A percentile compares a stretch with the other conserved stretches of the same genome.
Evolutionary conservation across 2,113 vertebrate genomes (phyloP).

Genomic region (Equus quagga): DNA sequence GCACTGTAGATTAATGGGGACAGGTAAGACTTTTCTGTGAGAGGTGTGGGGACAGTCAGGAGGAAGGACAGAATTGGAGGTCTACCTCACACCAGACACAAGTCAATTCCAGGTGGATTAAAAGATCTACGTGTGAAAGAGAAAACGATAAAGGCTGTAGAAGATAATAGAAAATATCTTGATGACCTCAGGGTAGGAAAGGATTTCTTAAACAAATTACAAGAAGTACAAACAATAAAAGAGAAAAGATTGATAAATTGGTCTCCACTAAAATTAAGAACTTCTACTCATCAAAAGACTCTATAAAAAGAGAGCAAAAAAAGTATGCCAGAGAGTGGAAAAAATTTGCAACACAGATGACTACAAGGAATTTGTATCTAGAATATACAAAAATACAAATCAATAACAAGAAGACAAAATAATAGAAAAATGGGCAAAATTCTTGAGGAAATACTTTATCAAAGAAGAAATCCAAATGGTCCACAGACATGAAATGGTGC

Average conservation of each 20-base stretch:
- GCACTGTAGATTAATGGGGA: background rate
- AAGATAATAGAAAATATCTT: background rate
- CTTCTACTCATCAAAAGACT: background rate
- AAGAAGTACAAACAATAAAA: slow-evolving; percentile 15
- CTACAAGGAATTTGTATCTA: background rate
- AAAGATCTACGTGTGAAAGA: background rate
- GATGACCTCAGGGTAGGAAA: background rate
- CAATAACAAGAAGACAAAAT: background rate
- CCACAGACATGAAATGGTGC: background rate
- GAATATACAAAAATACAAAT: background rate
- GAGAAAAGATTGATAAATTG: background rate
- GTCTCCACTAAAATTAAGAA: background rate
- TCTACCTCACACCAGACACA: background rate
- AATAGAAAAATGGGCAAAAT: background rate
- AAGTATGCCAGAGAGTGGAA: background rate
- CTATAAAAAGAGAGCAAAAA: background rate
- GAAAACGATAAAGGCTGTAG: background rate
- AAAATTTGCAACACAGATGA: background rate
- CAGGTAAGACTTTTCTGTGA: slow-evolving; percentile 10
- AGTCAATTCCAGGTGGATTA: background rate
- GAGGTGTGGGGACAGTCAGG: background rate
- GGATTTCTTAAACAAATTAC: slow-evolving; percentile 1
- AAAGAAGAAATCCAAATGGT: background rate
- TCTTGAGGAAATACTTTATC: background rate
- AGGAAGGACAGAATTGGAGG: background rate